Conservation (phyloP, 2,113 vertebrate genomes). For the Epinephelus fuscoguttatus region DNA sequence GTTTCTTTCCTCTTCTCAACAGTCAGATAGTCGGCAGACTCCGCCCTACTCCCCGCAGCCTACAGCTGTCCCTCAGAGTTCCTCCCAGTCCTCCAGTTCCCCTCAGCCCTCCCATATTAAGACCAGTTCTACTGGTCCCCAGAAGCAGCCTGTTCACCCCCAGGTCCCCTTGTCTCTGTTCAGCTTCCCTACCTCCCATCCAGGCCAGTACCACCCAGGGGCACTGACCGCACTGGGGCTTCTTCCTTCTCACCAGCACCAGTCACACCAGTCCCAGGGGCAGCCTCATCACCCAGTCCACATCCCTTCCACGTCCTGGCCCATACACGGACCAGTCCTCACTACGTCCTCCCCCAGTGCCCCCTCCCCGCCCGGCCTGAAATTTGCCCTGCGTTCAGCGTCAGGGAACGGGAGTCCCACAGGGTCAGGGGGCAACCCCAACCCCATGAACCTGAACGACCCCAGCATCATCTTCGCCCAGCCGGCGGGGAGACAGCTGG, state of each 20-base stretch:
- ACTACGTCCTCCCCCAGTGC: constrained; percentile 84
- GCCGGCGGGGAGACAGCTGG: constrained; percentile 91
- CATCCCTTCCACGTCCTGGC: constrained; percentile 92
- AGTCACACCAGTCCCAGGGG: constrained; percentile 83
- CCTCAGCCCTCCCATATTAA: constrained; percentile 87
- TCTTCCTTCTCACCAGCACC: constrained; percentile 87
- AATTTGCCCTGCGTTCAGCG: constrained; percentile 86
- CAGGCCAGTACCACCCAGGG: constrained; percentile 89
- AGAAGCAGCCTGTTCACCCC: constrained; percentile 74
- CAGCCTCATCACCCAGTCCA: constrained; percentile 83
- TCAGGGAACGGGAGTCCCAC: constrained; percentile 74
- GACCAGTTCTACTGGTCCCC: constrained; percentile 79
- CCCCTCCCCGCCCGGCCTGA: constrained; percentile 88
- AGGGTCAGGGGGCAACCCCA: constrained; percentile 82
- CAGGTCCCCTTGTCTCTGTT: constrained; percentile 92
- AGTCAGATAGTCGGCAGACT: constrained; percentile 96
- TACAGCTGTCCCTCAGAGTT: constrained; percentile 87
- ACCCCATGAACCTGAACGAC: constrained; percentile 94
- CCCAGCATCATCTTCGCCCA: constrained; percentile 99
- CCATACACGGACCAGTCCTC: constrained; percentile 92
- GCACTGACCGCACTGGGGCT: constrained; percentile 90
- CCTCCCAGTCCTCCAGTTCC: constrained; percentile 87
- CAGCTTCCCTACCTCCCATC: constrained; percentile 91
- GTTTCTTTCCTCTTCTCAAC: neutral
- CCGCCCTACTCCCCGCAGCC: constrained; percentile 93